phyloP scores from a whole-genome alignment of 2,797 vertebrate species.

The Adelosebastes latens region DNA sequence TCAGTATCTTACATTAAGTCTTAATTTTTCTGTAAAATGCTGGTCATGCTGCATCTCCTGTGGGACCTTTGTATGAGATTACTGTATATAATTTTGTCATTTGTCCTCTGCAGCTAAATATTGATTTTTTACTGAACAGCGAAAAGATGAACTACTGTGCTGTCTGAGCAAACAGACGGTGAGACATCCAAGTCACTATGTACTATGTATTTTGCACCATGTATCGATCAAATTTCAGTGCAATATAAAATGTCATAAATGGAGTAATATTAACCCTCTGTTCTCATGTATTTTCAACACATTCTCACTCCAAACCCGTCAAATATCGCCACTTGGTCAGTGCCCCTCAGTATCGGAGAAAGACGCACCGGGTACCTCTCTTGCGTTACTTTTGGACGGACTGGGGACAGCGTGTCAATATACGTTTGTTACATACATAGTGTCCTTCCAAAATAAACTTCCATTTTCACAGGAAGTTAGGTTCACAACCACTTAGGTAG shows the following conservation, averaged over 20 bases:
- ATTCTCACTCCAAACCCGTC: too few relatives aligned
- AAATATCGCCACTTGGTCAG: too few relatives aligned
- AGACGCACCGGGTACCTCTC: too few relatives aligned
- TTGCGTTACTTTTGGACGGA: too few relatives aligned
- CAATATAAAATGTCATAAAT: neutral
- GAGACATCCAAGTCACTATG: neutral
- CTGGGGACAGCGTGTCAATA: too few relatives aligned
- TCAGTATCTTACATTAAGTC: neutral
- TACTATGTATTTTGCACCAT: neutral
- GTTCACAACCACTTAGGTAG: too few relatives aligned
- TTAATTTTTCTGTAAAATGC: neutral
- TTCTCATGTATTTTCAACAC: neutral
- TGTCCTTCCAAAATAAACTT: too few relatives aligned
- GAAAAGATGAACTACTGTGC: neutral
- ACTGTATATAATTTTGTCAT: neutral
- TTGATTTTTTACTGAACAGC: neutral
- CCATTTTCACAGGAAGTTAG: too few relatives aligned
- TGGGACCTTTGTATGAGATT: neutral
- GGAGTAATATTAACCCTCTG: neutral
- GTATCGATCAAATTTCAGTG: neutral
- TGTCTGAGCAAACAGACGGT: neutral
- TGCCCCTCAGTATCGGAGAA: too few relatives aligned
- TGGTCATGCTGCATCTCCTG: neutral
- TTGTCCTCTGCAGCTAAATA: neutral
- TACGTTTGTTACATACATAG: rapidly evolving